Base-by-base conservation (phyloP, 1,140 invertebrate species). In the Vanessa tameamea region DNA sequence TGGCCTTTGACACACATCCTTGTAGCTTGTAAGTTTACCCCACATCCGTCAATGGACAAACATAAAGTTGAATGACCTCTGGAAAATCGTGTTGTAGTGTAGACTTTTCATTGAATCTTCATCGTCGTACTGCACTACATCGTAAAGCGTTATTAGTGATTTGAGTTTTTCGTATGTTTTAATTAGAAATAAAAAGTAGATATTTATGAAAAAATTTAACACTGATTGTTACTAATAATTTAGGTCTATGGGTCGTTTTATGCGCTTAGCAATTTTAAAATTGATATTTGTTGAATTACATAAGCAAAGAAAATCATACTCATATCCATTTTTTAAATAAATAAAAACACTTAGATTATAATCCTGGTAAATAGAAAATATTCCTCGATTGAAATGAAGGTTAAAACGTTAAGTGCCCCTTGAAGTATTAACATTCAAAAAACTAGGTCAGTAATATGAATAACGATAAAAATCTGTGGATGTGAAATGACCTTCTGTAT, bases 1-100 rank as follows among this genome's bases (percentile, higher is more conserved):
- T 76, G 82, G 86, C 81, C 86, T 85, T 87, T 88, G 87, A 76
- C 89, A 86, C 80, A 89, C 76, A 86, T 88, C 51, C 51, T 53
- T 72, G 69, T 81, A 73, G 82, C 82, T 37, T 74, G 67, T 65
- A 85, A 86, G 83, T 80, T 84, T 85, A 87, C 80, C 78, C 79
- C 72, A 73, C 64, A 80, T 74, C 72, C 74, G 73, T 81, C 72
- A 78, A 79, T 77, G 77, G 80, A 82, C 86, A 86, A 81, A 81
- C 82, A 84, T 5, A 48, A 66, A 78, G 85, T 85, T 85, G 79
- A 80, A 73, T 53, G 72, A 75, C 69, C 71, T 70, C 26, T 23
- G 53, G 61, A 50, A 66, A 55, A 53, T 55, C 16, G 37, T 47
- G 16, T 14, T 67, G 14, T 68, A 20, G 43, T 57, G n/a, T 67